Percentiles rank a stretch among this genome's conserved stretches.
phyloP scores from a whole-genome alignment of 2,113 vertebrate genomes.

The Thalassarche chlororhynchos region DNA sequence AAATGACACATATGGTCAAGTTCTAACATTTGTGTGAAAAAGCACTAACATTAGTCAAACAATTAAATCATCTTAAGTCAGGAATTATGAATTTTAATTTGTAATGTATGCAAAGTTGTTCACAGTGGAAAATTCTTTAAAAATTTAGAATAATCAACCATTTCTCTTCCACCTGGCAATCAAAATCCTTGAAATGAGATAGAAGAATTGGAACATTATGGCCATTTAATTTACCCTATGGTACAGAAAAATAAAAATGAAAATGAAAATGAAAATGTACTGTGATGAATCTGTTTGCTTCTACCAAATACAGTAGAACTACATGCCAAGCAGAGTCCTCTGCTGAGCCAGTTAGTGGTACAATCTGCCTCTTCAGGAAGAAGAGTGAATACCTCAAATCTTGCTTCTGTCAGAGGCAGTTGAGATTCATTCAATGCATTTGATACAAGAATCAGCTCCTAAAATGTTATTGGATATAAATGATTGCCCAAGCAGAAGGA shows the following conservation, averaged over 20 bases:
- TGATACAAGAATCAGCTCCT: neutral
- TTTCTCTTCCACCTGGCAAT: neutral
- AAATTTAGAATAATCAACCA: neutral
- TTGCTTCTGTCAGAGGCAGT: neutral
- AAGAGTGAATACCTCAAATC: neutral
- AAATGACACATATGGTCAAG: neutral
- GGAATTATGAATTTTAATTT: neutral
- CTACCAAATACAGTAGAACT: neutral
- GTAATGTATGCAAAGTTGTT: neutral
- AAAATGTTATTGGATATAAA: conserved; percentile 12
- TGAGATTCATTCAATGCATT: neutral
- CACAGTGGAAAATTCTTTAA: neutral
- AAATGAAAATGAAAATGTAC: neutral
- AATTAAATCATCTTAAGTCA: neutral
- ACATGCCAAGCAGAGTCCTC: neutral
- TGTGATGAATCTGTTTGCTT: neutral
- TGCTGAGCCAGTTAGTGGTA: neutral
- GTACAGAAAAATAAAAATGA: neutral
- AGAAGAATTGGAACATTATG: neutral
- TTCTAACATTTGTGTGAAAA: neutral
- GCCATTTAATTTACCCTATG: neutral
- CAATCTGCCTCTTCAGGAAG: neutral
- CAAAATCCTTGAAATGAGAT: neutral
- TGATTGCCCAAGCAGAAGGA: conserved; percentile 32
- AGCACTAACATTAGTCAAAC: neutral